These are phyloP conservation scores for Aphelenchoides fujianensis DNA, from an alignment of 1,140 invertebrate species.

Conservation along the genomic window DNA sequence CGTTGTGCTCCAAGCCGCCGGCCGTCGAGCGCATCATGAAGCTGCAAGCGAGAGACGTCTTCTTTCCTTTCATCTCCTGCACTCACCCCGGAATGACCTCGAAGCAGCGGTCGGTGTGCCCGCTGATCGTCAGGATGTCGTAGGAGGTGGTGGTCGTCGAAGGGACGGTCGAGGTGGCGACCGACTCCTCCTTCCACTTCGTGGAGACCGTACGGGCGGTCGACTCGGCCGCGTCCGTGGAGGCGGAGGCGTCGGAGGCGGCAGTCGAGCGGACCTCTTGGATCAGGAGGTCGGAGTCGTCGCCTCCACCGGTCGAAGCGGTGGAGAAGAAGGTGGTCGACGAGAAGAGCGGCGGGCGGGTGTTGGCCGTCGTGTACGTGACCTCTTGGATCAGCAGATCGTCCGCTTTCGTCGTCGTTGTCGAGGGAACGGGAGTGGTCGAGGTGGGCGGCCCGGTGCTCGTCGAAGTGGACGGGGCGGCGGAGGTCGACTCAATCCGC, in stretches of 20 bases:
- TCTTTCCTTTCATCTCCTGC: too few relatives aligned
- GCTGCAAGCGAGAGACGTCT: too few relatives aligned
- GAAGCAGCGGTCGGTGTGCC: constrained; percentile 38
- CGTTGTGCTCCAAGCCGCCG: constrained; percentile 56
- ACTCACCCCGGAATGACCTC: constrained; percentile 52
- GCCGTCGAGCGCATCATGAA: constrained; percentile 45
- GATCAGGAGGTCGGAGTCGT: neutral
- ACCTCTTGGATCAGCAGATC: constrained; percentile 10
- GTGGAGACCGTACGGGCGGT: neutral
- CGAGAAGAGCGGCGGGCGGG: neutral
- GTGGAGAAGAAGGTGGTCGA: neutral
- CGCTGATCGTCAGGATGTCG: neutral
- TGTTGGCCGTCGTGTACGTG: neutral
- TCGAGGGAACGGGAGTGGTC: constrained; percentile 14
- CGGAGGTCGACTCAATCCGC: neutral
- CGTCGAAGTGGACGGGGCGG: neutral
- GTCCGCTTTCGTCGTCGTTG: constrained; percentile 4
- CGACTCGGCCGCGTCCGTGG: neutral
- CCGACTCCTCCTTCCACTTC: neutral
- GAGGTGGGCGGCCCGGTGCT: neutral
- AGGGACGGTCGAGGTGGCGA: neutral
- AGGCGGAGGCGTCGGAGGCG: neutral
- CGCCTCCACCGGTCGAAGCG: neutral
- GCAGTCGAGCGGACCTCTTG: neutral
- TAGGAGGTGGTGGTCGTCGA: constrained; percentile 11